Evolutionary conservation across 2,113 vertebrate genomes (phyloP).

Genomic region (Canis aureus): DNA sequence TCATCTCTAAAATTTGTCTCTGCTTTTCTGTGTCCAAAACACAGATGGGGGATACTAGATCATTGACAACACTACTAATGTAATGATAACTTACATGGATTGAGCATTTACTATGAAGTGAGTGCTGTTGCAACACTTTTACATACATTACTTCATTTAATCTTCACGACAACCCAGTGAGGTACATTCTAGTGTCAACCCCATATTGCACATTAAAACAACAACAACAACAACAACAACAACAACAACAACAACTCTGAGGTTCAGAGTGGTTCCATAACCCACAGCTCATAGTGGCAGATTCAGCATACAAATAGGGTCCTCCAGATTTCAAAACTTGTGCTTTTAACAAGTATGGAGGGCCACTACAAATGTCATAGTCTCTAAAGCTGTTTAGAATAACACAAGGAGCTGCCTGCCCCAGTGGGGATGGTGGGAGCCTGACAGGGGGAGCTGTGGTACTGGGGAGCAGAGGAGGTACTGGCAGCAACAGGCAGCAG

Average conservation of each 20-base stretch:
- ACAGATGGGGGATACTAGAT: background rate
- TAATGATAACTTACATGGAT: background rate
- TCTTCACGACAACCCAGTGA: background rate
- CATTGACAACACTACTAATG: background rate
- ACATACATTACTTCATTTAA: background rate
- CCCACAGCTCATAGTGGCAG: background rate
- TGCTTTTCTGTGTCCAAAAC: background rate
- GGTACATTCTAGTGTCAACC: background rate
- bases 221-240: no score
- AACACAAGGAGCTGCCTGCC: background rate
- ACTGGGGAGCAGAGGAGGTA: background rate
- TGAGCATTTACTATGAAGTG: background rate
- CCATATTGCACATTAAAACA: background rate
- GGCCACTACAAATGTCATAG: background rate
- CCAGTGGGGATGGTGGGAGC: no score
- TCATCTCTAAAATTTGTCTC: background rate
- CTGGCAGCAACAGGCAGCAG: background rate
- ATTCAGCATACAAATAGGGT: accelerated
- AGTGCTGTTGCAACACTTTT: background rate
- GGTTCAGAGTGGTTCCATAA: background rate
- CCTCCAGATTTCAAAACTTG: background rate
- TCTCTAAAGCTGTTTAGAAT: background rate
- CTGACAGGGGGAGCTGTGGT: background rate
- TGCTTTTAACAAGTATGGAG: background rate
- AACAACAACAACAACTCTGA: background rate